phyloP scores from a whole-genome alignment of 2,113 vertebrate species.

The Fukomys damarensis region DNA sequence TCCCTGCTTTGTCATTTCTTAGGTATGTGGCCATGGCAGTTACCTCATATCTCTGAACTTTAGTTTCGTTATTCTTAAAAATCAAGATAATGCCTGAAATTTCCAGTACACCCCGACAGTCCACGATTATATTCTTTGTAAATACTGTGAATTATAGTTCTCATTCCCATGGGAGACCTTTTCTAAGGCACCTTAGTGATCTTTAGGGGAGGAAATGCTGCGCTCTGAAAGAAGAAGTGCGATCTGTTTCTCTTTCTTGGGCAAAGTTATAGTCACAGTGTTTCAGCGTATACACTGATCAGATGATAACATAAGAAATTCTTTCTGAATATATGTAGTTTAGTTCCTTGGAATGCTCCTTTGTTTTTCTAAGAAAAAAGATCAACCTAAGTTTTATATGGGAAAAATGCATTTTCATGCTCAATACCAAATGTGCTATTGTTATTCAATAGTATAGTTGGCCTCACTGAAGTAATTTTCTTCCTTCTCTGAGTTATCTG shows the following conservation, averaged over 20 bases:
- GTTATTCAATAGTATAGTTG: conserved; percentile 33
- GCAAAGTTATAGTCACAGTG: background rate
- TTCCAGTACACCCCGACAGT: background rate
- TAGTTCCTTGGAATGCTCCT: conserved; percentile 8
- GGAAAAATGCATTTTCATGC: conserved; percentile 56
- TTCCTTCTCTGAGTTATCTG: conserved; percentile 57
- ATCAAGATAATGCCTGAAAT: background rate
- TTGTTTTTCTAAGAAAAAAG: conserved; percentile 62
- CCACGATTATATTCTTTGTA: conserved; percentile 4
- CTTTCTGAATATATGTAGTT: background rate
- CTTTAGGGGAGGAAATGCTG: background rate
- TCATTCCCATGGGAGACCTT: background rate
- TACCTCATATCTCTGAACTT: background rate
- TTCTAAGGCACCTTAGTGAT: conserved; percentile 17
- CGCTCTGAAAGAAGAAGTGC: background rate
- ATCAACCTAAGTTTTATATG: conserved; percentile 63
- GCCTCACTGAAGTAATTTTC: conserved; percentile 66
- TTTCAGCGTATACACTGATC: background rate
- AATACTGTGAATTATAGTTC: conserved; percentile 29
- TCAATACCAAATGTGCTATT: conserved; percentile 55
- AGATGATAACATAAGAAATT: conserved; percentile 45
- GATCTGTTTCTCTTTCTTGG: background rate
- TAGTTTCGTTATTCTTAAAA: background rate
- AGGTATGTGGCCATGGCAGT: background rate
- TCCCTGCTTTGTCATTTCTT: background rate